Conservation (phyloP, 2,797 vertebrate species). For the Arnoldichthys spilopterus region DNA sequence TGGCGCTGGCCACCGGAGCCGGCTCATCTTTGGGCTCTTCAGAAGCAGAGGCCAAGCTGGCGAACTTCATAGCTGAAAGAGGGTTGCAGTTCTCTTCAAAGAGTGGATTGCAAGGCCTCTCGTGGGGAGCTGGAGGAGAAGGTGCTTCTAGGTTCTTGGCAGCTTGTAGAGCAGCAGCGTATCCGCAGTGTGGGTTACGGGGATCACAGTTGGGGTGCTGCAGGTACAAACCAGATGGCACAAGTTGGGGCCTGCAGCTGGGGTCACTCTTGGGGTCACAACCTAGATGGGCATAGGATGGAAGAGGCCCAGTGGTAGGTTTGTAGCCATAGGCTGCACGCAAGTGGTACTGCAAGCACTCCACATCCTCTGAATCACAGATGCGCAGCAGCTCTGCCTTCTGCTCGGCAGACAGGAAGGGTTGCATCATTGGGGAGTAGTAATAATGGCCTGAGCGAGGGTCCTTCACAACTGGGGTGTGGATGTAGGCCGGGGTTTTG, state of each 20-base stretch:
- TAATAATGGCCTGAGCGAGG: slow-evolving; percentile 71
- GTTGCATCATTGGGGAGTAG: slow-evolving; percentile 65
- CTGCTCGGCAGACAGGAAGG: slow-evolving; percentile 79
- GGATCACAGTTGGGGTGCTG: slow-evolving; percentile 78
- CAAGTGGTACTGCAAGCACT: slow-evolving; percentile 83
- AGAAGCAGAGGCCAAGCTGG: slow-evolving; percentile 61
- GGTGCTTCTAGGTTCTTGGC: slow-evolving; percentile 63
- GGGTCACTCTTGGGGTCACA: slow-evolving; percentile 79
- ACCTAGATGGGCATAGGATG: slow-evolving; percentile 79
- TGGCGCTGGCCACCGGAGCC: slow-evolving; percentile 64
- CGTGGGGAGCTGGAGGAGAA: slow-evolving; percentile 59
- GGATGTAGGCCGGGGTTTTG: slow-evolving; percentile 56
- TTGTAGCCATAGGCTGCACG: slow-evolving; percentile 75
- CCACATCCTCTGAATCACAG: slow-evolving; percentile 76
- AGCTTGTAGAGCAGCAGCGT: slow-evolving; percentile 66
- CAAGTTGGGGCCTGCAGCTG: slow-evolving; percentile 66
- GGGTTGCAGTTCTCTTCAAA: slow-evolving; percentile 80
- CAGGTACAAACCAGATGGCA: slow-evolving; percentile 70
- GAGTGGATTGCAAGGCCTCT: slow-evolving; percentile 76
- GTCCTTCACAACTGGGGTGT: slow-evolving; percentile 53
- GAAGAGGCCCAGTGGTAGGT: slow-evolving; percentile 64
- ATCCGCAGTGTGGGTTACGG: slow-evolving; percentile 72
- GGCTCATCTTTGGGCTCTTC: slow-evolving; percentile 63
- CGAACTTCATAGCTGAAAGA: slow-evolving; percentile 70
- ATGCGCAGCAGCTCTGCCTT: slow-evolving; percentile 79